Evolutionary conservation across 2,888 invertebrate species (phyloP), one percentile per base, ranked within the genome.

Genomic region (Brachyptera putata): DNA sequence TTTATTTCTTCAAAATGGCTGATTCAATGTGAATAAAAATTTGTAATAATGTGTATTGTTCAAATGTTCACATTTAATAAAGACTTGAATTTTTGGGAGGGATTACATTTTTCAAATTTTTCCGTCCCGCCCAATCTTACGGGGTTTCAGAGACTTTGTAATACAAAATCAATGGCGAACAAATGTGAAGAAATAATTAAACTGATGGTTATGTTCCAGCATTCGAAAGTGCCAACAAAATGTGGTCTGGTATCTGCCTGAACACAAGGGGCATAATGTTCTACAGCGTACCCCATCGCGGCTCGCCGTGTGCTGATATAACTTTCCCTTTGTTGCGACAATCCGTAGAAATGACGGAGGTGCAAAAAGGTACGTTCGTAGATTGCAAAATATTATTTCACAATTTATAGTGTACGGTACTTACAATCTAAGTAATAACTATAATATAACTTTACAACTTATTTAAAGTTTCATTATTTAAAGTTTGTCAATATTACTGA

Each of bases 331-430:
- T 91, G 50, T 78, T 91, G 0, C 78, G 84, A n/a, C 80, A 89
- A 63, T 90, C 91, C 30, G 79, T 89, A 0, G 91, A 92, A 69
- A 78, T 92, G 24, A 74, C 84, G 60, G 91, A 92, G 76, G 85
- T 92, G 61, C 82, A 84, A 67, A 85, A 86, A 80, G 87, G 91
- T 90, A 71, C 71, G 75, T 68, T 21, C 7, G 13, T 24, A 43
- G 3, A 39, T n/a, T 5, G 5, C 34, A 11, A 9, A 30, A 30
- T 11, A 30, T 30, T 11, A 30, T 30, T 30, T 30, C 30, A 5
- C 5, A 11, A 30, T 30, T 9, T 5, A 30, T 34, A 30, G 5
- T 30, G 11, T 30, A n/a, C n/a, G n/a, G n/a, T n/a, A 5, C 5
- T 5, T 11, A 30, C 5, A 11, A 9, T 9, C 5, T 30, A 11